Evolutionary conservation across 2,797 vertebrate species (phyloP).

Genomic region (Heliangelus exortis): DNA sequence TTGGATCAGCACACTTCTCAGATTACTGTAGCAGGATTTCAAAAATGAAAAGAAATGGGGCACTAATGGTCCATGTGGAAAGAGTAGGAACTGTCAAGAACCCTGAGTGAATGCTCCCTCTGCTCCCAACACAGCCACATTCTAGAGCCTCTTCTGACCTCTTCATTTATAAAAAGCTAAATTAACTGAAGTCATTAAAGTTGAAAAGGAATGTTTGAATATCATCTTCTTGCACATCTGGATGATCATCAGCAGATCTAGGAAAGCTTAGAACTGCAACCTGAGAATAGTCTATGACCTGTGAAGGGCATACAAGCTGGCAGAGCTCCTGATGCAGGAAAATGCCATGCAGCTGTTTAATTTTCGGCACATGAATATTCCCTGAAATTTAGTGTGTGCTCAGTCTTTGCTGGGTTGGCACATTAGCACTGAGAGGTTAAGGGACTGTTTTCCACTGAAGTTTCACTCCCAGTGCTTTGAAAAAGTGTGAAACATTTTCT

Average conservation of each 20-base stretch:
- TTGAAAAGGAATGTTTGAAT: neutral
- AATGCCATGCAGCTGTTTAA: neutral
- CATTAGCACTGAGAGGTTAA: neutral
- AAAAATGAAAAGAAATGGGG: neutral
- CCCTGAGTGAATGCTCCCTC: neutral
- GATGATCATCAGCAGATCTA: neutral
- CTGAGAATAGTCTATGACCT: neutral
- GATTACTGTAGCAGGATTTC: neutral
- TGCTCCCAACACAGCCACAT: neutral
- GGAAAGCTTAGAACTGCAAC: neutral
- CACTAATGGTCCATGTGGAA: neutral
- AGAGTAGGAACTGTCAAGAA: neutral
- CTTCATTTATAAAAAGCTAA: neutral
- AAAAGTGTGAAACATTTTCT: neutral
- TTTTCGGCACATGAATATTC: neutral
- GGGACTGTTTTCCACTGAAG: neutral
- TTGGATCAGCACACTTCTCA: neutral
- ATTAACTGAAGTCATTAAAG: neutral
- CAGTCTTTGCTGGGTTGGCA: neutral
- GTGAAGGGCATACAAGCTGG: neutral
- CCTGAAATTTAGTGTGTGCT: neutral
- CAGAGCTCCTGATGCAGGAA: neutral
- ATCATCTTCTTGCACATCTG: neutral
- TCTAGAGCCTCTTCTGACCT: neutral
- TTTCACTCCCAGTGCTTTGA: neutral